Percentiles rank a stretch among this genome's conserved stretches.
Evolutionary conservation across 2,113 vertebrate genomes (phyloP).

Genomic region (Aix galericulata): DNA sequence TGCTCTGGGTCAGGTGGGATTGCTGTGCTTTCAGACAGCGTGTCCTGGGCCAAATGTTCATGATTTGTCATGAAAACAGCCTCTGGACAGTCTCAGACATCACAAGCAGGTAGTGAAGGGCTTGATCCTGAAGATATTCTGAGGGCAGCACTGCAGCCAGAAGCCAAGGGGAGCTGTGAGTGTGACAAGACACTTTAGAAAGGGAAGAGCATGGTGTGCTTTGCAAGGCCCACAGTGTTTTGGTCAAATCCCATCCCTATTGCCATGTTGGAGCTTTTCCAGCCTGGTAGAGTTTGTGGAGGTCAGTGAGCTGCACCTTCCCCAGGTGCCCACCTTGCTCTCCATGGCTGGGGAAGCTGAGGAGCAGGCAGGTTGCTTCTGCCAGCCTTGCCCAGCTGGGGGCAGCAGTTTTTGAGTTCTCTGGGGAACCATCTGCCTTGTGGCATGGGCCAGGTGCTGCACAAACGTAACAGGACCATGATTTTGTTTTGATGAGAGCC

Average conservation of each 20-base stretch:
- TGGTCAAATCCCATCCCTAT: background rate
- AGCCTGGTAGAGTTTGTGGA: fast-evolving
- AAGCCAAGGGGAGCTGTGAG: background rate
- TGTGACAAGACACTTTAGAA: background rate
- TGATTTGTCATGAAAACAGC: background rate
- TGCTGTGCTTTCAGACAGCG: background rate
- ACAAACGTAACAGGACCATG: background rate
- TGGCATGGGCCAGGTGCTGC: fast-evolving
- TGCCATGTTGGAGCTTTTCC: background rate
- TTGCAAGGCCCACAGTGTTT: fast-evolving
- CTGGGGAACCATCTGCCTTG: fast-evolving
- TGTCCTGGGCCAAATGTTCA: background rate
- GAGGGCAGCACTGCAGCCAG: background rate
- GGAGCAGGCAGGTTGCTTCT: background rate
- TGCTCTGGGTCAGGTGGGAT: background rate
- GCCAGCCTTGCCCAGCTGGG: background rate
- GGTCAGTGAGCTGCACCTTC: background rate
- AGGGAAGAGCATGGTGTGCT: background rate
- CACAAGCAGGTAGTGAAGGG: background rate
- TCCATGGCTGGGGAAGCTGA: background rate
- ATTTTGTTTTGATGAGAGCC: background rate
- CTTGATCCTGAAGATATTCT: background rate
- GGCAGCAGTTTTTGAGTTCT: background rate
- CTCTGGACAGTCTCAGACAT: background rate
- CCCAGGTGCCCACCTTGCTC: fast-evolving